Base-by-base conservation (phyloP, 2,888 invertebrate species). In the Urechis unicinctus region DNA sequence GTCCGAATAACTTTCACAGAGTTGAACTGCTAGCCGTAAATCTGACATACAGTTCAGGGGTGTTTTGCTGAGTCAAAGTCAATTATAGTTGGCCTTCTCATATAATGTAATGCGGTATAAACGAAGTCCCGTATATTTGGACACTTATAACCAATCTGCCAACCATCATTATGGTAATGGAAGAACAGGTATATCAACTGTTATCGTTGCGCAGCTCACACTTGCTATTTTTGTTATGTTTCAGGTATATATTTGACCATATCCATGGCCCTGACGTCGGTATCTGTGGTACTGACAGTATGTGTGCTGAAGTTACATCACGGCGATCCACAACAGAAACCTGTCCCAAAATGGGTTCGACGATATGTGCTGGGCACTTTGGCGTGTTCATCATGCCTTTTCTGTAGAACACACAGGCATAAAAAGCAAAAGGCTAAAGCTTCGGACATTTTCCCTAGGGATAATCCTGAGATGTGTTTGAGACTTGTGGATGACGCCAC, bases 201-300 rank as follows among this genome's bases (percentile, higher is more conserved):
- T n/a, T n/a, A n/a, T n/a, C n/a, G n/a, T n/a, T n/a, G n/a, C n/a
- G n/a, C n/a, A n/a, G n/a, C n/a, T n/a, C n/a, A n/a, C n/a, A n/a
- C n/a, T n/a, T n/a, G n/a, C n/a, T n/a, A n/a, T n/a, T n/a, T n/a
- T 55, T 1, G 9, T 21, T n/a, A 22, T 5, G 44, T 61, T 60
- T 5, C 64, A 69, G 69, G 68, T 42, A 66, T 69, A 42, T 69
- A 69, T 49, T 60, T 69, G 47, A 68, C 66, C 13, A 41, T 67
- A 42, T 68, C 68, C 2, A 69, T 69, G 68, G 64, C 66, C 13
- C 62, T 68, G 52, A 63, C 67, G 5, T 67, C 67, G 3, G 51
- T 67, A n/a, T 68, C 68, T 0, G 64, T 68, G 41, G 64, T 69
- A 42, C 53, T 69, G 48, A 66, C 69, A 1, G 68, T 69, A 6